Base-by-base conservation (phyloP, 2,797 vertebrate genomes). In the Microctenopoma stevenorrisi region DNA sequence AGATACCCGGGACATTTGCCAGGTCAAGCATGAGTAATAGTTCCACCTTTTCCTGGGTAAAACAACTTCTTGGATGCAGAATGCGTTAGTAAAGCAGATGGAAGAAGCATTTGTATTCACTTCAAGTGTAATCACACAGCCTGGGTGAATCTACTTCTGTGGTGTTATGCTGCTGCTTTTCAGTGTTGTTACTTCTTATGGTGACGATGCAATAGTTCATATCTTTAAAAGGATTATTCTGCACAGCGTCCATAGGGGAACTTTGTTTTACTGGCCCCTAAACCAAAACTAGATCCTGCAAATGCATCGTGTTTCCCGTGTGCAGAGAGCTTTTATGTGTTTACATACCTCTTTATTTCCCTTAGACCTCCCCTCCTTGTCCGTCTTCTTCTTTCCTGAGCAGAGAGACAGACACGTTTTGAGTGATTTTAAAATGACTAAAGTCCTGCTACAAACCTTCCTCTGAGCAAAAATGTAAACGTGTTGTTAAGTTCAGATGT, bases 311-410 rank as follows among this genome's bases (percentile, higher is more conserved):
- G 3, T n/a, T 30, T 57, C n/a, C 15, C 26, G 35, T 52, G n/a
- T 26, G 28, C 43, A 5, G 25, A 37, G 5, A n/a, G 7, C 5
- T 16, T 49, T 16, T 46, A 43, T 44, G 9, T 51, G n/a, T 64
- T 92, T 78, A 93, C 92, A 81, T 77, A 86, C 88, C 83, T 90
- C 86, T 76, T 87, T 83, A 48, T 37, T 79, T 75, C 53, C 82
- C 49, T 95, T 98, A 42, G 91, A 50, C 79, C 87, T 94, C 62
- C 96, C 95, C 64, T 98, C 96, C 86, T 96, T 97, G 58, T 98
- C 97, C 0, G 88, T 84, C 86, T 96, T 97, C 92, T 97, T 98
- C 92, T 97, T 98, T 88, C 95, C 96, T 98, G 83, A 68, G 87
- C 35, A 74, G 10, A 57, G 33, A 68, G n/a, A 76, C 4, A 74